Conservation (phyloP, 1,140 invertebrate species). For the Aricia agestis region DNA sequence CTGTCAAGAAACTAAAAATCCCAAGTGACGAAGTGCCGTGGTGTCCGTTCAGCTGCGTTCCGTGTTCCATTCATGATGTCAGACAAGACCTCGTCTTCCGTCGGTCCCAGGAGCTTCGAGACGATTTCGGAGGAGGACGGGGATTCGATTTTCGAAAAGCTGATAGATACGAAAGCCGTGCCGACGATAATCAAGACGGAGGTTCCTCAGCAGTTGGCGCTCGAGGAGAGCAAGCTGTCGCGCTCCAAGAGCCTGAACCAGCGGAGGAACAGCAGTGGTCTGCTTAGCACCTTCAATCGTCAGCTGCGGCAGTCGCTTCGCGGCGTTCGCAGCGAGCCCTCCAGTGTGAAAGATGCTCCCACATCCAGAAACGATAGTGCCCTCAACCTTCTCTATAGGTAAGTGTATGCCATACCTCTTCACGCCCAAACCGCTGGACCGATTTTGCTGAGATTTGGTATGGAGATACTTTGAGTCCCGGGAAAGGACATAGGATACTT, state of each 20-base stretch:
- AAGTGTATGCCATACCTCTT: slow-evolving; percentile 32
- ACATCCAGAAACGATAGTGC: slow-evolving; percentile 68
- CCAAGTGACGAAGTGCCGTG: slow-evolving; percentile 71
- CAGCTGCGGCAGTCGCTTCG: slow-evolving; percentile 76
- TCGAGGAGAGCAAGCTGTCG: slow-evolving; percentile 61
- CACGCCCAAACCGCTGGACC: too few species aligned
- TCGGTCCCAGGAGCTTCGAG: slow-evolving; percentile 69
- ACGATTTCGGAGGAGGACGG: slow-evolving; percentile 71
- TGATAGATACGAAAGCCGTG: slow-evolving; percentile 64
- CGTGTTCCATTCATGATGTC: slow-evolving; percentile 55
- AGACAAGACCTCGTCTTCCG: slow-evolving; percentile 66
- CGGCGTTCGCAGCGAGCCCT: slow-evolving; percentile 67
- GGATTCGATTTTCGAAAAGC: slow-evolving; percentile 69
- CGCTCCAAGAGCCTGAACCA: slow-evolving; percentile 70
- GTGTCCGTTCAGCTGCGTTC: slow-evolving; percentile 70
- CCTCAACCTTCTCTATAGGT: slow-evolving; percentile 68
- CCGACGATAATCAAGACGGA: slow-evolving; percentile 72
- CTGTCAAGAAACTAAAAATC: slow-evolving; percentile 75
- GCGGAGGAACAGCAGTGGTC: slow-evolving; percentile 63
- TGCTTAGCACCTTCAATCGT: slow-evolving; percentile 74
- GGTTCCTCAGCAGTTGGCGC: slow-evolving; percentile 53
- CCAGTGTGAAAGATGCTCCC: slow-evolving; percentile 66
- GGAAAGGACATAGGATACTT: too few species aligned
- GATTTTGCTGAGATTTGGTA: too few species aligned
- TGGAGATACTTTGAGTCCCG: too few species aligned